phyloP scores from a whole-genome alignment of 1,140 invertebrate species.

The Papilio polyxenes region DNA sequence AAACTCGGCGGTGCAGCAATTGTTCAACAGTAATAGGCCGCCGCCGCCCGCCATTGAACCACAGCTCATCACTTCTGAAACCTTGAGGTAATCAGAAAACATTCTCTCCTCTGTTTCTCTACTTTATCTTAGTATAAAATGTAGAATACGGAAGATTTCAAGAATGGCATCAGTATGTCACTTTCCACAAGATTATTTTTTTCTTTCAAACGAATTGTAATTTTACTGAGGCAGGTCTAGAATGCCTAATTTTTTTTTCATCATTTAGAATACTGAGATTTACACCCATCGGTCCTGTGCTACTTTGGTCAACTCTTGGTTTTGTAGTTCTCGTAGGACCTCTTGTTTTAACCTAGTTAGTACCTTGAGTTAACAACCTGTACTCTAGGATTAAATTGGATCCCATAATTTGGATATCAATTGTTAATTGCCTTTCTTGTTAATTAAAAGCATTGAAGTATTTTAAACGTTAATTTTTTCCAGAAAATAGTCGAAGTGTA shows the following conservation, averaged over 20 bases:
- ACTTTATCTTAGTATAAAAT: too few relatives aligned
- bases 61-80: conserved; percentile 72
- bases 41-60: conserved; percentile 73
- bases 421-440: not conserved
- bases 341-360: too few relatives aligned
- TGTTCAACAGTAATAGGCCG: conserved; percentile 71
- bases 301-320: too few relatives aligned
- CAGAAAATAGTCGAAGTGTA: not conserved
- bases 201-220: not conserved
- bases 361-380: too few relatives aligned
- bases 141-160: too few relatives aligned
- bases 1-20: conserved; percentile 72
- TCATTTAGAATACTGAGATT: too few relatives aligned
- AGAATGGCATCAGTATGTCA: not conserved
- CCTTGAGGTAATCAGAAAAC: conserved; percentile 58
- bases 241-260: too few relatives aligned
- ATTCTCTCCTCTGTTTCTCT: not conserved
- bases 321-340: too few relatives aligned
- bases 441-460: not conserved
- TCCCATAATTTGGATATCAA: not conserved
- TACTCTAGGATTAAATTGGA: too few relatives aligned
- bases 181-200: not conserved
- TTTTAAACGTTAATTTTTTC: not conserved
- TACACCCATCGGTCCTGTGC: too few relatives aligned
- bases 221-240: not conserved